Evolutionary conservation across 1,140 invertebrate species (phyloP), one percentile per base, ranked within the genome.

Genomic region (Dinoponera quadriceps): DNA sequence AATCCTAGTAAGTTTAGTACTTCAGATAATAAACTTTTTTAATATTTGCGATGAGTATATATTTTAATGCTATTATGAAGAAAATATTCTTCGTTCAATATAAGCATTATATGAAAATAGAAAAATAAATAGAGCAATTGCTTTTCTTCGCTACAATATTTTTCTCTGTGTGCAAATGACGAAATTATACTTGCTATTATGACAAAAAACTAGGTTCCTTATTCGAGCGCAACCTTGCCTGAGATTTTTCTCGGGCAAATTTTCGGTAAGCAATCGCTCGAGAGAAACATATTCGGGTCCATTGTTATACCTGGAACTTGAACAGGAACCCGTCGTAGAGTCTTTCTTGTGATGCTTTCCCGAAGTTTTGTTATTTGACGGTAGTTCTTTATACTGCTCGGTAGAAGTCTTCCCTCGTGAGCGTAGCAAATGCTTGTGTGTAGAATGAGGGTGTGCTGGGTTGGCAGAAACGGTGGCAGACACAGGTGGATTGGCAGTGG

Each of bases 291-390:
- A 20, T 38, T 3, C 9, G 2, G n/a, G 48, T 7, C 2, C n/a
- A 66, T 18, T 72, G 60, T 88, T 92, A n/a, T n/a, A 96, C 96
- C 95, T 96, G 88, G 96, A 96, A 88, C 96, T 97, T 85, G 97
- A 96, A 94, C 96, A 97, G 90, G 96, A 97, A 94, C 96, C 96
- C 95, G 96, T 96, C 94, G 96, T 96, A 93, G 94, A 91, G 75
- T 94, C 94, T 87, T 94, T 94, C 48, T 94, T 94, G 78, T 94
- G 91, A 86, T 94, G 92, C 54, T 94, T 94, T 20, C 91, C 87
- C n/a, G 84, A 86, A 80, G 82, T 80, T 63, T 90, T 90, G 73
- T 86, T 88, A 71, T 71, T 83, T 27, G 65, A 81, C 57, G 73
- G 89, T 49, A 93, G 83, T 55, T 94, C 93, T 82, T 94, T 94